Base-by-base conservation (phyloP, 2,888 invertebrate genomes). In the Sinotaia quadrata region DNA sequence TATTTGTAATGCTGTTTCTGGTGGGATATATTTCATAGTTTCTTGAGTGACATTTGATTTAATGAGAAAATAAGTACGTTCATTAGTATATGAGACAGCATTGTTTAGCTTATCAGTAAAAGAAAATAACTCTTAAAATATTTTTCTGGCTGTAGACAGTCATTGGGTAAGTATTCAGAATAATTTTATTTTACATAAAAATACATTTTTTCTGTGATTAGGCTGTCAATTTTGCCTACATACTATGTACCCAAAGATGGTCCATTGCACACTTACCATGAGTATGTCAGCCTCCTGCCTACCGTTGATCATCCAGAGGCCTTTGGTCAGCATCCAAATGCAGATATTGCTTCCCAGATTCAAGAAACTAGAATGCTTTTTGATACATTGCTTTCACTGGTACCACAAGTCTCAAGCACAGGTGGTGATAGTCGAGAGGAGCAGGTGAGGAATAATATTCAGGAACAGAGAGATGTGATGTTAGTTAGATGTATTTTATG, bases 251-350 rank as follows among this genome's bases (percentile, higher is more conserved):
- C 96, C 0, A 87, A 85, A 54, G 95, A 95, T 85, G 95, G 95
- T 54, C 92, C 93, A 69, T 87, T 95, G 68, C 92, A 93, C 81
- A 93, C 93, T 8, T 95, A 95, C 89, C 91, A 92, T 59, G 95
- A 95, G 87, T 94, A 93, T 87, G 91, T 95, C 75, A 92, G 92
- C 76, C 90, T 94, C 84, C 89, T 95, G 80, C 96, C 96, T 2
- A 91, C 89, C 58, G 89, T 92, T 65, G 96, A 96, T 87, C 92
- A 93, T 76, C 95, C 96, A 0, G 95, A 95, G 89, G 94, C 93
- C 0, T 94, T 96, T 80, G 96, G 96, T 0, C 95, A 96, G 84
- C 95, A 96, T 88, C 92, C 94, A 2, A 95, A 96, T 80, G 95
- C 95, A 0, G 96, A 96, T 85, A 95, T 96, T 75, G 92, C 94